Evolutionary conservation across 37 sponge, comb jelly and placozoan species (phyloP).

Genomic region (Haliclona indistincta): DNA sequence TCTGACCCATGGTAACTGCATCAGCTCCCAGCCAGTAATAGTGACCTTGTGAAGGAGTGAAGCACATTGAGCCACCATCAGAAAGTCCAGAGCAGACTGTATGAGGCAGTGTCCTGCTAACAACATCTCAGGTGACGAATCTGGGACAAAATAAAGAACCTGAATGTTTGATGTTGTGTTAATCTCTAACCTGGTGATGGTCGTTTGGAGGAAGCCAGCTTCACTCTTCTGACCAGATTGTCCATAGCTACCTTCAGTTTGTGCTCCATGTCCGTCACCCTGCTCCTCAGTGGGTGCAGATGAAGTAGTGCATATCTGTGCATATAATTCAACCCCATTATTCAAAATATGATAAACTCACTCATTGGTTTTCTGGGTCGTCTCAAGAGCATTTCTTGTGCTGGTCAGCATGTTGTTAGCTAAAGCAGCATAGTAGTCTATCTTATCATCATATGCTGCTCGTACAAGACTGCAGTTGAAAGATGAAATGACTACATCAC

Average conservation of each 20-base stretch:
- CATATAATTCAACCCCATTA: neutral
- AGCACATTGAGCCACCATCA: conserved; percentile 85
- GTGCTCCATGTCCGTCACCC: conserved; percentile 81
- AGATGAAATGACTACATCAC: neutral
- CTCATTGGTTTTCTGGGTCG: conserved; percentile 68
- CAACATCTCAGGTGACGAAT: conserved; percentile 65
- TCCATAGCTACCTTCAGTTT: conserved; percentile 79
- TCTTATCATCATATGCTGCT: conserved; percentile 79
- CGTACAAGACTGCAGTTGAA: conserved; percentile 37
- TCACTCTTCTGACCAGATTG: conserved; percentile 62
- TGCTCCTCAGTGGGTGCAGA: conserved; percentile 71
- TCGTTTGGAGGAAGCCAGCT: conserved; percentile 34
- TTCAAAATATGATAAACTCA: conserved; percentile 12
- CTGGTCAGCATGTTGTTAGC: conserved; percentile 70
- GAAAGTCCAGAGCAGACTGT: conserved; percentile 68
- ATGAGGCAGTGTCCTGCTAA: conserved; percentile 53
- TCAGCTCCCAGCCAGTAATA: conserved; percentile 62
- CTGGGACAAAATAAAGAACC: conserved; percentile 15
- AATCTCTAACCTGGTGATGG: conserved; percentile 50
- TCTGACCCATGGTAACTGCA: conserved; percentile 77
- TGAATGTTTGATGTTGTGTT: neutral
- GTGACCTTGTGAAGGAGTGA: conserved; percentile 69
- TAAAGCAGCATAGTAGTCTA: conserved; percentile 64
- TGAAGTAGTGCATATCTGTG: conserved; percentile 66
- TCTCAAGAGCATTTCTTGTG: conserved; percentile 57